phyloP scores from a whole-genome alignment of 2,888 invertebrate species.

The Drosophila neoperkinsi region DNA sequence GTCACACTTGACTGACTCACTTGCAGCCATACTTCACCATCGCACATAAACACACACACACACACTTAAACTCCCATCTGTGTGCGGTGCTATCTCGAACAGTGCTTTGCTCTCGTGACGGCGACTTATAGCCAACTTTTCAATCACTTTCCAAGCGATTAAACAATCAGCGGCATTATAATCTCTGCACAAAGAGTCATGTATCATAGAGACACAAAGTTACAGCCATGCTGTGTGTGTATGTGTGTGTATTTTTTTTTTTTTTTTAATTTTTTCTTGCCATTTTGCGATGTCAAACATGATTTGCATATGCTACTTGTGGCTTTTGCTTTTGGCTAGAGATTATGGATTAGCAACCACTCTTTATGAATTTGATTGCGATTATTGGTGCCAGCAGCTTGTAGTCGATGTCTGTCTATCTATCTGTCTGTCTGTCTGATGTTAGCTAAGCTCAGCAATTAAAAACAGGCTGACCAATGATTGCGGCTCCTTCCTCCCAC shows the following conservation, averaged over 20 bases:
- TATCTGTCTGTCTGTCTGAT: conserved; percentile 9
- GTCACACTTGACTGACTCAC: conserved; percentile 53
- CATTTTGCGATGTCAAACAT: conserved; percentile 71
- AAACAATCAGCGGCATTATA: conserved; percentile 77
- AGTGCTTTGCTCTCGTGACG: conserved; percentile 24
- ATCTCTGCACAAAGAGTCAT: conserved; percentile 73
- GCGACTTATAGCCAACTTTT: conserved; percentile 72
- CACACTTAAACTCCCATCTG: conserved; percentile 1
- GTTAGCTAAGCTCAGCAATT: conserved; percentile 65
- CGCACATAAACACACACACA: neutral
- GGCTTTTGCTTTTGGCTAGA: conserved; percentile 53
- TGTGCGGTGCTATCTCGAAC: neutral
- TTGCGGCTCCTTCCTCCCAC: too few relatives aligned
- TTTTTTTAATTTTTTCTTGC: conserved; percentile 19
- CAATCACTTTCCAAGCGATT: conserved; percentile 80
- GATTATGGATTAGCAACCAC: conserved; percentile 48
- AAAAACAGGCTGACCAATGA: conserved; percentile 62
- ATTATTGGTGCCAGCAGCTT: conserved; percentile 5
- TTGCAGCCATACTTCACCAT: conserved; percentile 16
- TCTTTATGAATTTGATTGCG: conserved; percentile 27
- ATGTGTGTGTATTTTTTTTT: conserved; percentile 2
- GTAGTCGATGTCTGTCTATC: neutral
- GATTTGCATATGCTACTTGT: conserved; percentile 75
- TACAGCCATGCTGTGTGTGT: conserved; percentile 29
- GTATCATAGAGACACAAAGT: conserved; percentile 55